Base-by-base conservation (phyloP, 2,888 invertebrate genomes). In the Chromoteleia sp. region DNA sequence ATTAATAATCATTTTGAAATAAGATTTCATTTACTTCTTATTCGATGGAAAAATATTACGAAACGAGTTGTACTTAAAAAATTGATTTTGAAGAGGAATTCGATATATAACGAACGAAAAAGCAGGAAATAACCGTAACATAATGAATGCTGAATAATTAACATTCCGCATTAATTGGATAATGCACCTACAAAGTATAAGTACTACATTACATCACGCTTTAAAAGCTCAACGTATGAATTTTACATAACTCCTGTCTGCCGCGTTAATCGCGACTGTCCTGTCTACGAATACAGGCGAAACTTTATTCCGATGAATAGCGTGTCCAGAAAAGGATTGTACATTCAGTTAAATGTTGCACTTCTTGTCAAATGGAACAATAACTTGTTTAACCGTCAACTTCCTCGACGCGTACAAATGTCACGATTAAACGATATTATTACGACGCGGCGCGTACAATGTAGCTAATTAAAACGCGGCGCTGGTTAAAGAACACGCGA, bases 161-260 rank as follows among this genome's bases (percentile, higher is more conserved):
- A 73, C 50, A 79, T 67, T 67, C 73, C 39, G 19, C 1, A 73
- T 68, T 70, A 73, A 73, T 73, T 73, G 61, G 59, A 73, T 65
- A 73, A 79, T 79, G 41, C 41, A 70, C 58, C 56, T 61, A 61
- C 74, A 70, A 80, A 80, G 65, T 75, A 56, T 43, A 63, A 50
- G 19, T 58, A 25, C 54, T 25, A n/a, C 43, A 58, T 80, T 80
- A 65, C 73, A 56, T 75, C 63, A 75, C n/a, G n/a, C 50, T 50
- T 70, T 45, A 58, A 63, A 70, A 68, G 63, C 58, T 61, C 30
- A 29, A 50, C 36, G 58, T 58, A 45, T 56, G 56, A 80, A 70
- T 74, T 80, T 80, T 80, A 74, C 74, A 80, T 80, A 80, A 80
- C 68, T 12, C 45, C 58, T 54, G 41, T 77, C 43, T 30, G 36